Percentiles rank a stretch among this genome's conserved stretches.
Conservation (phyloP, 2,113 vertebrate species). For the Phyllostomus hastatus region DNA sequence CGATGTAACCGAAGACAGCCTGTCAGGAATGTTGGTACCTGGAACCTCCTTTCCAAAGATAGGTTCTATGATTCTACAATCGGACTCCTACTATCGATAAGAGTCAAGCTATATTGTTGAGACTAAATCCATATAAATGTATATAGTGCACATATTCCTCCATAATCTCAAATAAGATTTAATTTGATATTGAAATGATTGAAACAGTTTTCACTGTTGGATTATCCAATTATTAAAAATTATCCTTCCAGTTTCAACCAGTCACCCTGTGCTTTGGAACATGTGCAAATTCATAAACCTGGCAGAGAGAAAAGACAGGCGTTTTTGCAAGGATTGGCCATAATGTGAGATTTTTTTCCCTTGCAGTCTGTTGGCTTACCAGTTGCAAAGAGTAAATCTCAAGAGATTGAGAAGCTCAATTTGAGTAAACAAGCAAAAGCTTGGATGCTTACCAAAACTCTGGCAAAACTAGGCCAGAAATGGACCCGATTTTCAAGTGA, state of each 20-base stretch:
- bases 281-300: conserved; percentile 49
- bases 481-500: conserved; percentile 42
- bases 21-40: not conserved
- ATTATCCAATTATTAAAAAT: conserved; percentile 39
- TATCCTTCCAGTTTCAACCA: conserved; percentile 39
- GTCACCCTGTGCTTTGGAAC: conserved; percentile 32
- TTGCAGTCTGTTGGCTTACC: conserved; percentile 48
- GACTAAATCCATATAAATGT: not conserved
- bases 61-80: not conserved
- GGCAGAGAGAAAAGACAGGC: conserved; percentile 47
- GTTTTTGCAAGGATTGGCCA: conserved; percentile 58
- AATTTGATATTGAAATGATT: conserved; percentile 23
- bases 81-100: not conserved
- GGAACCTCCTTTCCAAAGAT: conserved; percentile 15
- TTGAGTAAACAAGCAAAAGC: conserved; percentile 60
- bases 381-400: conserved; percentile 32
- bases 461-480: conserved; percentile 60
- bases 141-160: not conserved
- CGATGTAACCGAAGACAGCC: conserved; percentile 31
- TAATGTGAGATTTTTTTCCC: conserved; percentile 25
- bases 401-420: conserved; percentile 60
- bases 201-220: conserved; percentile 17
- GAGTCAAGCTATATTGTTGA: conserved; percentile 10
- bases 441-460: conserved; percentile 64
- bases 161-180: conserved; percentile 6